These are phyloP conservation scores for Troilus luridus DNA, from an alignment of 2,888 invertebrate species.

Conservation along the genomic window DNA sequence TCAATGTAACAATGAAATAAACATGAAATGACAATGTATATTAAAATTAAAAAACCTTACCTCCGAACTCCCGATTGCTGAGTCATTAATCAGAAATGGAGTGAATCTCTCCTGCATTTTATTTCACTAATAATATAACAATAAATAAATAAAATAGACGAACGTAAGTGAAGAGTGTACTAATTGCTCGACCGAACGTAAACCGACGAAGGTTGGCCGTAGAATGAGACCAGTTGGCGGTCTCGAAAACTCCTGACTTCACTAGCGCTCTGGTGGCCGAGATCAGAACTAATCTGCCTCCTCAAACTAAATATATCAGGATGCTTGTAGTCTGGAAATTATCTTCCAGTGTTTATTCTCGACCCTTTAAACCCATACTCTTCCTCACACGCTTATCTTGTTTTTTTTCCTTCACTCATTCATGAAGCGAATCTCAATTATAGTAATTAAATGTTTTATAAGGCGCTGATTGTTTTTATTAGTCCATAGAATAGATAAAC, in stretches of 20 bases:
- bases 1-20: neutral
- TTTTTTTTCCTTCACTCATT: neutral
- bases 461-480: neutral
- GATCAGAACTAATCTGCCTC: conserved; percentile 10
- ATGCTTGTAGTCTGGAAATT: conserved; percentile 32
- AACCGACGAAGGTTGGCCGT: neutral
- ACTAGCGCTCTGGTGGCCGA: conserved; percentile 16
- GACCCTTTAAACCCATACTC: conserved; percentile 3
- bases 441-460: neutral
- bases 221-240: conserved; percentile 16
- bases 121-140: neutral
- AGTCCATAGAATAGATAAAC: neutral
- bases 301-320: conserved; percentile 51
- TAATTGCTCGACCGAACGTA: neutral
- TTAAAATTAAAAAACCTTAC: neutral
- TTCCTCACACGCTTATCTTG: neutral
- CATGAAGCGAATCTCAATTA: neutral
- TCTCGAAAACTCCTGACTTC: neutral
- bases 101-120: conserved; percentile 59
- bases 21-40: neutral
- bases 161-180: neutral
- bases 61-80: conserved; percentile 44
- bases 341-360: conserved; percentile 43
- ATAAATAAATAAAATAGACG: neutral
- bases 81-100: conserved; percentile 54